Percentiles rank a stretch among this genome's conserved stretches.
phyloP scores from a whole-genome alignment of 1,140 invertebrate species.

The Plectus sambesii region DNA sequence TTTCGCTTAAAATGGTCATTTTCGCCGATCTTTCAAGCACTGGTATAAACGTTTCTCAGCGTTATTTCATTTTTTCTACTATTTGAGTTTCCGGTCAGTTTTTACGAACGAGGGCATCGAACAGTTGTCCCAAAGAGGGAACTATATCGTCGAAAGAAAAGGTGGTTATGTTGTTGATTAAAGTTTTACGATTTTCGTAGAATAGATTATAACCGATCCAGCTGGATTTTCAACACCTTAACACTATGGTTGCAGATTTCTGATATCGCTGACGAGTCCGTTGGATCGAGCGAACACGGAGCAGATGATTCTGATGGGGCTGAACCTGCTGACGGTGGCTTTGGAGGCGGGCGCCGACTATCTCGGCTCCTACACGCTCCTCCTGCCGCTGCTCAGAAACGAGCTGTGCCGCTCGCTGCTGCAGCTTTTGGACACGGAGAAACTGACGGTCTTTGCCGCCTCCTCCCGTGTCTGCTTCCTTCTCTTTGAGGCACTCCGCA shows the following conservation, averaged over 20 bases:
- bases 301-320: constrained; percentile 78
- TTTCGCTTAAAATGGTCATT: no score
- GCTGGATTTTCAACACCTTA: no score
- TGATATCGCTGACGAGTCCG: constrained; percentile 82
- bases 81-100: no score
- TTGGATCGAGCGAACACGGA: constrained; percentile 77
- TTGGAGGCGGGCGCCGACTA: constrained; percentile 82
- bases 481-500: constrained; percentile 78
- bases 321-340: constrained; percentile 77
- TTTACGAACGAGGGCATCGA: no score
- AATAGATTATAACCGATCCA: no score
- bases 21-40: no score
- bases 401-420: constrained; percentile 83
- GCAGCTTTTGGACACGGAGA: constrained; percentile 61
- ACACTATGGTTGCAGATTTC: constrained; percentile 59
- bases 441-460: constrained; percentile 72
- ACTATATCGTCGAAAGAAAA: no score
- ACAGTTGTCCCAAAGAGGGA: no score
- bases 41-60: no score
- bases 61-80: no score
- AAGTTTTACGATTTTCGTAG: no score
- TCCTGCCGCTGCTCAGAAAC: constrained; percentile 74
- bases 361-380: constrained; percentile 61
- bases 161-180: no score
- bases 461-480: constrained; percentile 80